phyloP scores from a whole-genome alignment of 1,140 invertebrate genomes.

The Caenorhabditis inopinata region DNA sequence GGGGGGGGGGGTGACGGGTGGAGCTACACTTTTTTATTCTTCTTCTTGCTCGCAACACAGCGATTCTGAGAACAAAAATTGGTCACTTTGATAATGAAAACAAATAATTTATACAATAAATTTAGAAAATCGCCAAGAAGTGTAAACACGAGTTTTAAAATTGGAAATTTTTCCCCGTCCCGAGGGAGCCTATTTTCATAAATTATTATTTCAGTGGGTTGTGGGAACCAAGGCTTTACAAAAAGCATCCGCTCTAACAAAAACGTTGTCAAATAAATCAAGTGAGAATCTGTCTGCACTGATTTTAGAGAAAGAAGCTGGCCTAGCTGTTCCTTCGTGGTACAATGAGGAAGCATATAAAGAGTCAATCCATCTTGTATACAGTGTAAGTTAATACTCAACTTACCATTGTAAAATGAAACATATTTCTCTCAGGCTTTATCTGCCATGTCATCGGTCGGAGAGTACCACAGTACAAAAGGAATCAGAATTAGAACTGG shows the following conservation, averaged over 20 bases:
- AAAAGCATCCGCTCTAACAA: not conserved
- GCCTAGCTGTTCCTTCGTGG: not conserved
- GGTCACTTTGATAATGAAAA: no score
- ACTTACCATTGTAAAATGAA: no score
- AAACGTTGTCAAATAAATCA: not conserved
- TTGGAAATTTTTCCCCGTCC: no score
- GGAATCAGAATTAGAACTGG: conserved; percentile 3
- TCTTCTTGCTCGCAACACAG: no score
- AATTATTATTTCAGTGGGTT: conserved; percentile 16
- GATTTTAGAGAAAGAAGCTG: conserved; percentile 1
- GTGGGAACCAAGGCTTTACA: not conserved
- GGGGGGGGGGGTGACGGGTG: no score
- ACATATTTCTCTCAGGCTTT: not conserved
- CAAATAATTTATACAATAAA: no score
- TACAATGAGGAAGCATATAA: not conserved
- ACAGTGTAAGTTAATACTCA: not conserved
- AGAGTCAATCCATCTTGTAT: not conserved
- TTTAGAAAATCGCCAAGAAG: no score
- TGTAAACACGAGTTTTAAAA: no score
- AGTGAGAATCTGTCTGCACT: not conserved
- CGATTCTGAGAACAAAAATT: no score
- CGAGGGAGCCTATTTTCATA: no score
- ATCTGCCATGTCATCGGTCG: not conserved
- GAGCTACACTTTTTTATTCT: no score
- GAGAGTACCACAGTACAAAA: not conserved